Evolutionary conservation across 2,888 invertebrate genomes (phyloP).

Genomic region (Drosophila hamatofila): DNA sequence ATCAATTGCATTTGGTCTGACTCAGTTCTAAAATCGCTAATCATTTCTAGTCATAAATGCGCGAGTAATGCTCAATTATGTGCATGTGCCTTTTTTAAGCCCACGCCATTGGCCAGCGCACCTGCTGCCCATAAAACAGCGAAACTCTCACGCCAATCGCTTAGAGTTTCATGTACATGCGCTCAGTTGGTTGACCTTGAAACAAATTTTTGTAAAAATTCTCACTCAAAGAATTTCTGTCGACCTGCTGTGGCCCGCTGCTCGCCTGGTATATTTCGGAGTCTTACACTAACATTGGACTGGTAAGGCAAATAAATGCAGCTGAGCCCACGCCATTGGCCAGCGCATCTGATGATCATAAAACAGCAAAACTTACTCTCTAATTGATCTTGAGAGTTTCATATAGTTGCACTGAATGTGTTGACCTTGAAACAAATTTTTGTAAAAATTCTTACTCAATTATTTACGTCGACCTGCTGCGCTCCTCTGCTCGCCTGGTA

Average conservation of each 20-base stretch:
- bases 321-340: no score
- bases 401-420: no score
- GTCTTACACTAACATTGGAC: no score
- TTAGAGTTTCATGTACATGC: no score
- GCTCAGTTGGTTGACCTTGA: neutral
- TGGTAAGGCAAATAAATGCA: no score
- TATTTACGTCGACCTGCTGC: neutral
- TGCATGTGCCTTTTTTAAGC: neutral
- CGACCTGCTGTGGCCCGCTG: neutral
- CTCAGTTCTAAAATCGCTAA: neutral
- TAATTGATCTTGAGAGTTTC: no score
- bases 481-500: neutral
- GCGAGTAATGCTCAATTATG: neutral
- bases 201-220: neutral
- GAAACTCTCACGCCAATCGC: neutral
- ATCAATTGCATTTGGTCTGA: no score
- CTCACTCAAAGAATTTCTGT: neutral
- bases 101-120: neutral
- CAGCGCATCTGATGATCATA: no score
- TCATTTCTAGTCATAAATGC: neutral
- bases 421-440: no score
- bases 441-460: neutral
- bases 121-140: neutral
- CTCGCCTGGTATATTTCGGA: no score
- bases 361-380: no score